These are phyloP conservation scores for Ammodytes dubius DNA, from an alignment of 2,113 vertebrate genomes.

Conservation along the genomic window DNA sequence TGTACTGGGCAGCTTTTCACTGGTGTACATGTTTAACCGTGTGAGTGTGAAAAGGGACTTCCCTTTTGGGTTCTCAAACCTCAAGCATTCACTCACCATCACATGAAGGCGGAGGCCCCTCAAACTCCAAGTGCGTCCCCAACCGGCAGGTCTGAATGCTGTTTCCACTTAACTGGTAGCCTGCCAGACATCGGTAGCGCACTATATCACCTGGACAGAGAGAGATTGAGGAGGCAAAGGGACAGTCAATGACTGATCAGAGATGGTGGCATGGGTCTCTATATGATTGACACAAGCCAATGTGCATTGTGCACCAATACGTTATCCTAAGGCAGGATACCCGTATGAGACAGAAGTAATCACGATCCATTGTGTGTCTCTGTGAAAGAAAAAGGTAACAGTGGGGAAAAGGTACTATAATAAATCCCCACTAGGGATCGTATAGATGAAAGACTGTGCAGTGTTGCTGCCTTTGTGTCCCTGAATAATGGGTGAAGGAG, in stretches of 20 bases:
- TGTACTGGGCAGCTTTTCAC: neutral
- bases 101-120: constrained; percentile 93
- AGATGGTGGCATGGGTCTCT: constrained; percentile 4
- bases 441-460: constrained; percentile 36
- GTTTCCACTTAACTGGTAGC: constrained; percentile 92
- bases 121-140: constrained; percentile 92
- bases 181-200: constrained; percentile 93
- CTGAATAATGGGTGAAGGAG: constrained; percentile 37
- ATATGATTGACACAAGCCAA: constrained; percentile 12
- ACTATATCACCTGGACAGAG: constrained; percentile 91
- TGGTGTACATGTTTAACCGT: neutral
- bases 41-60: neutral
- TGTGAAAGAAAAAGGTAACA: constrained; percentile 21
- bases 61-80: neutral
- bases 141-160: constrained; percentile 94
- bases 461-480: constrained; percentile 37
- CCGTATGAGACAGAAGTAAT: constrained; percentile 1
- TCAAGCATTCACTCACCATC: constrained; percentile 86
- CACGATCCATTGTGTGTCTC: constrained; percentile 23
- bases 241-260: constrained; percentile 3
- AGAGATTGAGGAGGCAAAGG: neutral
- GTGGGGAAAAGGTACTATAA: constrained; percentile 17
- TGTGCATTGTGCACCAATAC: constrained; percentile 4
- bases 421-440: constrained; percentile 28
- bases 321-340: neutral